Percentiles rank a stretch among this genome's conserved stretches.
phyloP scores from a whole-genome alignment of 2,113 vertebrate genomes.

The Pseudonaja textilis region DNA sequence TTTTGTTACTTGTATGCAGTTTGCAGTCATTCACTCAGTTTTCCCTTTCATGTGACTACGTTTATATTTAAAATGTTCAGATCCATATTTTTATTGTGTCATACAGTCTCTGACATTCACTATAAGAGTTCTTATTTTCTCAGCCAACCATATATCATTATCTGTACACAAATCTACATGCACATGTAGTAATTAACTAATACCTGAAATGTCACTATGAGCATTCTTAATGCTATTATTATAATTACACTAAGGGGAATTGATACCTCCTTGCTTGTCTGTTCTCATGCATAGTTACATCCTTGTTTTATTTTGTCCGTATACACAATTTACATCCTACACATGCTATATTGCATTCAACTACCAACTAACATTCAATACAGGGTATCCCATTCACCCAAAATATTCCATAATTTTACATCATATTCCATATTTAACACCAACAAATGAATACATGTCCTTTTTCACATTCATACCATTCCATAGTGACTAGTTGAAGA shows the following conservation, averaged over 20 bases:
- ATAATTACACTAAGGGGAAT: background rate
- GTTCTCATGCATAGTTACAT: too few relatives aligned
- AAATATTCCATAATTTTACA: background rate
- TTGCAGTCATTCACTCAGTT: background rate
- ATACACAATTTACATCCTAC: background rate
- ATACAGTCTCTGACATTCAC: background rate
- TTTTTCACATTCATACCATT: background rate
- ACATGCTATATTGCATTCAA: background rate
- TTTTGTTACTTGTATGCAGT: background rate
- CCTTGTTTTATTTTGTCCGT: background rate
- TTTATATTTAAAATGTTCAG: background rate
- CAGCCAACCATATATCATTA: background rate
- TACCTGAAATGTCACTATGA: background rate
- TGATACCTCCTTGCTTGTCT: background rate
- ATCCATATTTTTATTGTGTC: background rate
- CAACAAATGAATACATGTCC: background rate
- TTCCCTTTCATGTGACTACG: background rate
- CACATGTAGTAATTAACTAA: background rate
- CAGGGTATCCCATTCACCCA: background rate
- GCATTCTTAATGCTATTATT: background rate
- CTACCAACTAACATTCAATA: background rate
- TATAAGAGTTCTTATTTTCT: background rate
- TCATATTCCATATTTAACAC: background rate
- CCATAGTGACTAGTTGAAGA: background rate
- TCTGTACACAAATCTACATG: background rate